Evolutionary conservation across 1,140 invertebrate species (phyloP).

Genomic region (Micrasema longulum): DNA sequence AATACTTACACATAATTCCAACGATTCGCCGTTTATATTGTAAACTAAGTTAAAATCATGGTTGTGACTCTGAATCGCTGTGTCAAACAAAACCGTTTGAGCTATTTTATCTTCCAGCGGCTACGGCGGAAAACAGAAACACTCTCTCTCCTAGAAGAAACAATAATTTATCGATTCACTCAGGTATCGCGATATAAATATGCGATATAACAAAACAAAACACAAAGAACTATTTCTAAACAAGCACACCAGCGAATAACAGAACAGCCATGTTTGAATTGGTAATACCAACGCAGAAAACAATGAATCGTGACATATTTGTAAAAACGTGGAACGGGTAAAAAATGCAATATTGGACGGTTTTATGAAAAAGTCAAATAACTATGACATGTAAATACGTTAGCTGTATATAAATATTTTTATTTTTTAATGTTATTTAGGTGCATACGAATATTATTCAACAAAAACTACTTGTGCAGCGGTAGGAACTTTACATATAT

Average conservation of each 20-base stretch:
- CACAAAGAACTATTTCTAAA: constrained; percentile 46
- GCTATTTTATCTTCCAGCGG: neutral
- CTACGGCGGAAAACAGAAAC: neutral
- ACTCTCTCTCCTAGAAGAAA: neutral
- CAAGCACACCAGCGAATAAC: constrained; percentile 43
- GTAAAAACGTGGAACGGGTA: neutral
- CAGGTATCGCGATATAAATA: constrained; percentile 4
- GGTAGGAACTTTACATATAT: too few relatives aligned
- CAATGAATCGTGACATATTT: neutral
- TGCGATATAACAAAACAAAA: constrained; percentile 40
- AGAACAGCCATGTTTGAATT: constrained; percentile 37
- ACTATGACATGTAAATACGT: too few relatives aligned
- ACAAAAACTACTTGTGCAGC: too few relatives aligned
- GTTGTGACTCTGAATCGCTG: constrained; percentile 1
- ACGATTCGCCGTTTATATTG: constrained; percentile 4
- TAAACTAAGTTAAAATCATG: constrained; percentile 38
- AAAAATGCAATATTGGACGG: too few relatives aligned
- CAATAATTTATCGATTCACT: constrained; percentile 10
- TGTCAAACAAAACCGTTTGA: constrained; percentile 31
- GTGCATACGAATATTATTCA: too few relatives aligned
- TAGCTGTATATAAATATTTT: too few relatives aligned
- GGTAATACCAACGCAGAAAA: constrained; percentile 11
- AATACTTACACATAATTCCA: constrained; percentile 43
- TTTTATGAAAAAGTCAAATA: too few relatives aligned
- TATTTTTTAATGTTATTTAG: too few relatives aligned